Evolutionary conservation across 2,888 invertebrate genomes (phyloP).

Genomic region (Drosophila meridionalis): DNA sequence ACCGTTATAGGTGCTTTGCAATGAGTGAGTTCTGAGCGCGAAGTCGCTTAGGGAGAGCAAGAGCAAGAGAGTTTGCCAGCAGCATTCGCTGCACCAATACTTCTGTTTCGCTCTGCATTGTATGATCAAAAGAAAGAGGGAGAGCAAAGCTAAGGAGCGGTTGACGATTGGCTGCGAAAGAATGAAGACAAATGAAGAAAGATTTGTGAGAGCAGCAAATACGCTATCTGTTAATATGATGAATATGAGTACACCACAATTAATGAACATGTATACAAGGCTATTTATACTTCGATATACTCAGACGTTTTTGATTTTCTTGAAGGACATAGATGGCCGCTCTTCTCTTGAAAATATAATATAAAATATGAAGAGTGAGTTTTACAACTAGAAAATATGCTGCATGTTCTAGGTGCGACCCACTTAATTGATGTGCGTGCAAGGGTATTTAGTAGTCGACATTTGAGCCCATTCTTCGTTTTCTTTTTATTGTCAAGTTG

Average conservation of each 20-base stretch:
- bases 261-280: neutral
- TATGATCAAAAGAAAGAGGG: neutral
- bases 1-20: neutral
- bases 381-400: neutral
- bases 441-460: conserved; percentile 15
- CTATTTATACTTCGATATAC: neutral
- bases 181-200: neutral
- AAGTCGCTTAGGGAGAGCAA: neutral
- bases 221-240: neutral
- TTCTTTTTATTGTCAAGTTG: conserved; percentile 48
- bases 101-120: neutral
- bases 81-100: neutral
- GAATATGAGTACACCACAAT: neutral
- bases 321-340: too few species aligned
- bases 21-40: neutral
- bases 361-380: neutral
- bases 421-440: neutral
- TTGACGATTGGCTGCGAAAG: neutral
- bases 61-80: neutral
- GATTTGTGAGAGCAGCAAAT: neutral
- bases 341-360: neutral
- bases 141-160: neutral
- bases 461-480: neutral
- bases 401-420: neutral
- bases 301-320: neutral